Percentiles rank a stretch among this genome's conserved stretches.
These are phyloP conservation scores for Ianthella basta DNA, from an alignment of 37 sponge, comb jelly and placozoan genomes.

Conservation along the genomic window DNA sequence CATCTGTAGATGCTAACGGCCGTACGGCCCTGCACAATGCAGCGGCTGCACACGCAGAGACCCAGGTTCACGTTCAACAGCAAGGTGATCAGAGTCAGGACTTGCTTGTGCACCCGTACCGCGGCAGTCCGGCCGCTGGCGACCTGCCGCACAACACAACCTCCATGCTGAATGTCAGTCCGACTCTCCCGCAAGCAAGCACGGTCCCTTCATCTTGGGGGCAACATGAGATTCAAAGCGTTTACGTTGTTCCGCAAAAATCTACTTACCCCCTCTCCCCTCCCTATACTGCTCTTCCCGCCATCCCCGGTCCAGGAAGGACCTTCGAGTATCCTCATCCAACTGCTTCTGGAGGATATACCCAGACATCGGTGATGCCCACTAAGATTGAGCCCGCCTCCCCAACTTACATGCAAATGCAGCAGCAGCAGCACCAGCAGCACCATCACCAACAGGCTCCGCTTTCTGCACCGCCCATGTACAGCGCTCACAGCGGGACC, in stretches of 20 bases:
- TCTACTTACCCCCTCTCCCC: conserved; percentile 30
- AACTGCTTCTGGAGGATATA: not conserved
- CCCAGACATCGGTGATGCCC: not conserved
- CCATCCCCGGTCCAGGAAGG: not conserved
- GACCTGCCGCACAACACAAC: conserved; percentile 14
- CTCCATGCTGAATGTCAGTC: not conserved
- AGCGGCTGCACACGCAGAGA: too few species aligned
- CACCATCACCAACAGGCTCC: not conserved
- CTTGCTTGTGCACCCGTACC: not conserved
- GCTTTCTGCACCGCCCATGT: conserved; percentile 53
- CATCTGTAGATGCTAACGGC: not conserved
- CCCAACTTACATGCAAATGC: conserved; percentile 21
- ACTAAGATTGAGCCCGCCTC: conserved; percentile 46
- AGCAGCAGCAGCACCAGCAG: not conserved
- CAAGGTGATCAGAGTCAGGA: too few species aligned
- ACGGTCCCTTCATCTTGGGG: conserved; percentile 13
- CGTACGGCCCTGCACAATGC: not conserved
- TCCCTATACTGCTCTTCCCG: conserved; percentile 52
- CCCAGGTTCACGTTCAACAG: too few species aligned
- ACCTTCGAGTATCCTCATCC: conserved; percentile 12
- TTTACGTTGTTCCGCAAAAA: conserved; percentile 1
- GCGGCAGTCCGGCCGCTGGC: conserved; percentile 5
- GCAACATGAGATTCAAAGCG: conserved; percentile 8
- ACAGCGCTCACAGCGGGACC: conserved; percentile 6
- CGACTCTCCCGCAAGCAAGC: not conserved